Evolutionary conservation across 1,140 invertebrate genomes (phyloP).

Genomic region (Ceratoteleas bidentatus): DNA sequence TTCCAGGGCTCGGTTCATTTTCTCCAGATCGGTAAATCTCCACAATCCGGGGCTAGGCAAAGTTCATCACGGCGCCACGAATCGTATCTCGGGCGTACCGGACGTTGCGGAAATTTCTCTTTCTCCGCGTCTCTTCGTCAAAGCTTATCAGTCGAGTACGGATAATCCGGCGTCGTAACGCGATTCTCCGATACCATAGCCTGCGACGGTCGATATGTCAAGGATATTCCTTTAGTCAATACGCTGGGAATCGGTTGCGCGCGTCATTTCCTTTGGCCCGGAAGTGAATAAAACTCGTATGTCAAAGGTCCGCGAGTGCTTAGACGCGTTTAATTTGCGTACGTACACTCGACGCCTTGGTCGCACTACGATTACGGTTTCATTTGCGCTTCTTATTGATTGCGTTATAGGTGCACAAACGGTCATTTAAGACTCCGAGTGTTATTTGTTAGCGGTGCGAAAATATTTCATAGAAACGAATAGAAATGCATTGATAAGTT

Average conservation of each 20-base stretch:
- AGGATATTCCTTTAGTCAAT: conserved; percentile 52
- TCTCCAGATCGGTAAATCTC: conserved; percentile 50
- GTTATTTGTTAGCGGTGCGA: no score
- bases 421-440: no score
- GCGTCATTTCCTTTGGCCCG: conserved; percentile 37
- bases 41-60: conserved; percentile 37
- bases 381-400: background rate
- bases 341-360: conserved; percentile 6
- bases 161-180: conserved; percentile 55
- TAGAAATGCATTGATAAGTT: no score
- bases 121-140: conserved; percentile 55
- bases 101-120: conserved; percentile 46
- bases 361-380: background rate
- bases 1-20: conserved; percentile 39
- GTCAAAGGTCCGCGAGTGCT: conserved; percentile 30
- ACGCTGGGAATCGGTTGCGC: conserved; percentile 25
- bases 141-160: conserved; percentile 57
- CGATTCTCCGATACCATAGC: conserved; percentile 56
- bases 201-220: conserved; percentile 45
- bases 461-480: no score
- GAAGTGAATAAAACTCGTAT: conserved; percentile 56
- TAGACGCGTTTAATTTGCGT: conserved; percentile 23
- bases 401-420: background rate
- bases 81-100: conserved; percentile 49
- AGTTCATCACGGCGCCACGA: conserved; percentile 46